A percentile compares a stretch with the other conserved stretches of the same genome.
These are phyloP conservation scores for Crioceris asparagi DNA, from an alignment of 2,888 invertebrate genomes.

Conservation along the genomic window DNA sequence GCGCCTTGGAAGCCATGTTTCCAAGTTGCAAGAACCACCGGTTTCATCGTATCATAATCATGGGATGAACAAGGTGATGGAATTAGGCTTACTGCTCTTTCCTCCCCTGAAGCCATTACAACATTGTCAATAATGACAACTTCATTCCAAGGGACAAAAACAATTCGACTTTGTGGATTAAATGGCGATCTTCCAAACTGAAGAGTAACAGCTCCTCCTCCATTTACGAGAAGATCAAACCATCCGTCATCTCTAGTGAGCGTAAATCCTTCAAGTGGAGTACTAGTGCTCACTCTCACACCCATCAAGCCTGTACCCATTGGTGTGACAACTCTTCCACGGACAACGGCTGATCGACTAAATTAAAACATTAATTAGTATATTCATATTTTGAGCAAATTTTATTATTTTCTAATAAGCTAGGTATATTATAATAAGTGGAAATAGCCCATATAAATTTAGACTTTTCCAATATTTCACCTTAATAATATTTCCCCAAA, in stretches of 20 bases:
- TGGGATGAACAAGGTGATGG: slow-evolving; percentile 77
- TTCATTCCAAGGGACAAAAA: slow-evolving; percentile 95
- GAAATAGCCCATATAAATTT: no score
- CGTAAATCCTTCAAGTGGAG: slow-evolving; percentile 93
- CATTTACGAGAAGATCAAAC: slow-evolving; percentile 98
- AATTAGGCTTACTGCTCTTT: slow-evolving; percentile 52
- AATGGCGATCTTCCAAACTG: slow-evolving; percentile 90
- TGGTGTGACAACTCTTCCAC: slow-evolving; percentile 85
- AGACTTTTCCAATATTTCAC: not conserved
- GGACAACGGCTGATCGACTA: slow-evolving; percentile 93
- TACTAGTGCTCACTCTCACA: slow-evolving; percentile 87
- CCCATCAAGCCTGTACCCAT: slow-evolving; percentile 92
- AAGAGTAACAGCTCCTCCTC: slow-evolving; percentile 93
- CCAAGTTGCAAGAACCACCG: slow-evolving; percentile 88
- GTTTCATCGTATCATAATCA: slow-evolving; percentile 88
- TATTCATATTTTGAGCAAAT: no score
- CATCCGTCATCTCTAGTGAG: slow-evolving; percentile 84
- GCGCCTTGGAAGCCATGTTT: slow-evolving; percentile 91
- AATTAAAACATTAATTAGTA: slow-evolving; percentile 10
- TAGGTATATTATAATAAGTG: not conserved
- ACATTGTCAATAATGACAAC: slow-evolving; percentile 90
- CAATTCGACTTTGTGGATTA: slow-evolving; percentile 75
- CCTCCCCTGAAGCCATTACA: slow-evolving; percentile 74
- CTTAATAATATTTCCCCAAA: not conserved
- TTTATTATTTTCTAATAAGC: no score